Evolutionary conservation across 2,888 invertebrate species (phyloP), one percentile per base, ranked within the genome.

Genomic region (Barypeithes pellucidus): DNA sequence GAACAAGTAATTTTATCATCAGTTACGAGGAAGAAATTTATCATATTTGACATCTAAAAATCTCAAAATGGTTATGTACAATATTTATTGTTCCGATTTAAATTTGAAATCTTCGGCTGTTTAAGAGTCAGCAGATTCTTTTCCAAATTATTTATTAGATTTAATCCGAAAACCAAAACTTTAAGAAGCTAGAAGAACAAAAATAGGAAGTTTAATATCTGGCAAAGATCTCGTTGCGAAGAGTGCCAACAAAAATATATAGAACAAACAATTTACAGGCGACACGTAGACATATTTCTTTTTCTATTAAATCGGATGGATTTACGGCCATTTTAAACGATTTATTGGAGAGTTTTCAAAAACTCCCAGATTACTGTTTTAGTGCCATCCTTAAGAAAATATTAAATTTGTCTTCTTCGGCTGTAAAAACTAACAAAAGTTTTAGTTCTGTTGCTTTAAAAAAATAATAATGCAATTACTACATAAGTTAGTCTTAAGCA

Each of bases 221-320:
- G 16, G 29, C 50, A 24, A 11, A 68, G 59, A 73, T 73, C 73
- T 73, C 33, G 63, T 68, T 73, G 41, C 70, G 70, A 74, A 22
- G 39, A 66, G 74, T 70, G 72, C 69, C 72, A 75, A 70, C 66
- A 67, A 76, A 76, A 76, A 73, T 73, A 72, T 62, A 72, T 61
- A 66, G 60, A 52, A 61, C 68, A 68, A 74, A 74, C 76, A 72
- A 76, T 74, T 73, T 71, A 68, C 76, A 71, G 59, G 60, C 63
- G 73, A 73, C 61, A 75, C 76, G 75, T 70, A 74, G 77, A 77
- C 77, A 75, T 71, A 79, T 79, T 76, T 77, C 77, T 77, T 77
- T 75, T 79, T 70, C 78, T 73, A 78, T 79, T 79, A 77, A 72
- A 76, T 68, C 75, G 75, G 79, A 77, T 73, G 74, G 78, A 79